Conservation (phyloP, 2,888 invertebrate species). For the Scaptomyza reducta region DNA sequence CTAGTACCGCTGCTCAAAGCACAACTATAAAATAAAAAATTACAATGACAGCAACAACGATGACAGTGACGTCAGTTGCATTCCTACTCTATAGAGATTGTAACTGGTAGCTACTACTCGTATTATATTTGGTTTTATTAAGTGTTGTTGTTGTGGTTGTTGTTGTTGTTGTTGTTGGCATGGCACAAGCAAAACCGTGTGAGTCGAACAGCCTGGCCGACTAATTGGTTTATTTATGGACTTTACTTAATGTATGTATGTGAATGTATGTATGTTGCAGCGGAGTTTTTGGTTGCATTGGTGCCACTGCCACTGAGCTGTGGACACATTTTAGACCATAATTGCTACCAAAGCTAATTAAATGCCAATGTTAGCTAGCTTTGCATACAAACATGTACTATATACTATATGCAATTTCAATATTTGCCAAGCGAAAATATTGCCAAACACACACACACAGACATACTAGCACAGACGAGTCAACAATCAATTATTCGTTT, state of each 20-base stretch:
- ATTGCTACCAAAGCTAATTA: constrained; percentile 38
- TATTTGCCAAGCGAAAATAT: constrained; percentile 32
- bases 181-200: neutral
- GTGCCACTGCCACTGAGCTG: constrained; percentile 24
- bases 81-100: constrained; percentile 17
- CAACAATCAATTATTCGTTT: constrained; percentile 56
- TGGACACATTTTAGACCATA: constrained; percentile 43
- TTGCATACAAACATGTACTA: neutral
- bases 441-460: constrained; percentile 4
- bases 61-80: constrained; percentile 42
- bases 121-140: constrained; percentile 18
- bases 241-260: constrained; percentile 17
- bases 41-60: constrained; percentile 16
- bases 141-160: neutral
- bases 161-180: neutral
- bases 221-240: constrained; percentile 67
- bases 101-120: constrained; percentile 1
- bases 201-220: constrained; percentile 39
- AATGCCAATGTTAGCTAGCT: constrained; percentile 8
- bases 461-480: constrained; percentile 27
- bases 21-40: constrained; percentile 10
- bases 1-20: constrained; percentile 22
- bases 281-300: neutral
- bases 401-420: constrained; percentile 12
- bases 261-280: constrained; percentile 4